Evolutionary conservation across 2,797 vertebrate genomes (phyloP), one percentile per base, ranked within the genome.

Genomic region (Gadopsis bispinosus): DNA sequence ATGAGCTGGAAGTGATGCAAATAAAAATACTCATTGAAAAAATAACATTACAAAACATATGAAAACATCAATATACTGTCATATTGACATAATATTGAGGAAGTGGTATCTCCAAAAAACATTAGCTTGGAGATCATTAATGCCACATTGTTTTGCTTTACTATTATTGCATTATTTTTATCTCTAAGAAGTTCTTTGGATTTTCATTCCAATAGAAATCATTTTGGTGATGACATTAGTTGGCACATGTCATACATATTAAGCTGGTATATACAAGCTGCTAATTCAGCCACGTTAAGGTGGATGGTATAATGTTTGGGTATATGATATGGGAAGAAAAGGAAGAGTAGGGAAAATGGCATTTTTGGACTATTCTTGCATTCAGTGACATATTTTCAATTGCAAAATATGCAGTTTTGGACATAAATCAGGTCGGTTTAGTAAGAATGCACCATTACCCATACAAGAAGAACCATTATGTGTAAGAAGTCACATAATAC

Each of bases 211-310:
- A 47, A 39, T 45, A 50, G 33, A 33, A 71, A 22, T 58, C 17
- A 56, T 11, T 69, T 47, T 79, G 33, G 45, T 58, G 60, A 31
- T 70, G 61, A 74, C 48, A n/a, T 60, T 16, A 31, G 31, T 60
- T 22, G 14, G 20, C 56, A 59, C 16, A 39, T 50, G 37, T 59
- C 59, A 26, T 54, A 39, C 59, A 26, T 54, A 39, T 45, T 22
- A 47, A 60, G 35, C 16, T 45, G 48, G 37, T 14, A 35, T 60
- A 48, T 31, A 47, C 6, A 68, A 39, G 58, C 43, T 22, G 11
- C 16, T 65, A 51, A 39, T 62, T 56, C 26, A 55, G 19, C 26
- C 26, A 60, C 4, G 10, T 16, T 33, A 35, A 51, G 31, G 22
- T 77, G 37, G 2, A 64, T 22, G 19, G 17, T 13, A 56, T 8